Base-by-base conservation (phyloP, 1,140 invertebrate species). In the Zaprionus capensis region DNA sequence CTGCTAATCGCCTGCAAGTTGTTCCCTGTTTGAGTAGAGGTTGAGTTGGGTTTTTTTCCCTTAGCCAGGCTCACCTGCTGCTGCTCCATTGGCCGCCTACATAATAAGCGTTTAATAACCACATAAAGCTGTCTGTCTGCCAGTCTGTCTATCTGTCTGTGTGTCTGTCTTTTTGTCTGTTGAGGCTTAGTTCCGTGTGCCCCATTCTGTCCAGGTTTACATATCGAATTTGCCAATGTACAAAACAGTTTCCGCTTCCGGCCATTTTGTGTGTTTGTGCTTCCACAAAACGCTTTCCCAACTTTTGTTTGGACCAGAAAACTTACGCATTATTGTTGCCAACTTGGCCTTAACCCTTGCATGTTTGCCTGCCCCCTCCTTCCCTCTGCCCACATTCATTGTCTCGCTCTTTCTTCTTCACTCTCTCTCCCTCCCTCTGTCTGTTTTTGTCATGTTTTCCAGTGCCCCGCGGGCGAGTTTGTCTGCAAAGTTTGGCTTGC, bases 401-500 rank as follows among this genome's bases (percentile, higher is more conserved):
- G 9, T 49, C 24, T 17, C 15, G 38, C 15, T 26, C 34, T 69
- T 3, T 44, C 12, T 38, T 31, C 15, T 5, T 64, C 22, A 22
- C 4, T n/a, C 12, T 31, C 4, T 5, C 17, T 61, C 24, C n/a
- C 5, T 55, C 7, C 31, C 2, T 51, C 3, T 59, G 1, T 67
- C 2, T 59, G 38, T 38, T 31, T 59, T 36, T 66, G 61, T 14
- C 36, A 20, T 68, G 26, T 56, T 56, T 66, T 53, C 15, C 64
- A 28, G 15, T 14, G 56, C 20, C 61, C 74, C 74, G 70, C 57
- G 70, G 75, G 41, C 73, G 59, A 72, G 72, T 68, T 75, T 79
- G 79, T 81, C 79, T 81, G 79, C 79, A 81, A 81, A 81, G 79
- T 81, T 81, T 81, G 70, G 56, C 77, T 71, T 79, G 76, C 76